Conservation (phyloP, 2,888 invertebrate species). For the Amphipyra tragopoginis region DNA sequence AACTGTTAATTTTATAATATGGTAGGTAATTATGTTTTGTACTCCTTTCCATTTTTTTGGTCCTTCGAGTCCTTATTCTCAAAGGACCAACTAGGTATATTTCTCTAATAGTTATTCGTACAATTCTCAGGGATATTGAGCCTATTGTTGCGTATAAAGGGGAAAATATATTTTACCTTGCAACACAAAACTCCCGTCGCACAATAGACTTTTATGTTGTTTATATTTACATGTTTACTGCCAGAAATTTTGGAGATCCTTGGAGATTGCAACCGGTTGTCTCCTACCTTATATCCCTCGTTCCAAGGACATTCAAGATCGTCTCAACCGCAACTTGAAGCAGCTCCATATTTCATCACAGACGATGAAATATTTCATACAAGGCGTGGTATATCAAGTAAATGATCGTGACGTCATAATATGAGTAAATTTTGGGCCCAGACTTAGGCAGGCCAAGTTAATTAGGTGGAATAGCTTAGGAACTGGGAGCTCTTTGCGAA, state of each 20-base stretch:
- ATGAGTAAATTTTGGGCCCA: conserved; percentile 29
- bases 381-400: conserved; percentile 11
- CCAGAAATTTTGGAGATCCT: conserved; percentile 27
- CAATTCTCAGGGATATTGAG: conserved; percentile 13
- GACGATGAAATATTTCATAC: conserved; percentile 33
- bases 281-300: conserved; percentile 13
- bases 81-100: conserved; percentile 8
- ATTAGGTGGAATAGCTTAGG: conserved; percentile 45
- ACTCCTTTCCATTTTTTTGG: no score
- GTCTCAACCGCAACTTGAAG: conserved; percentile 21
- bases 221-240: conserved; percentile 41
- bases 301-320: conserved; percentile 28
- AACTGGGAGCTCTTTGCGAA: conserved; percentile 38
- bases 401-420: conserved; percentile 28
- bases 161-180: conserved; percentile 22
- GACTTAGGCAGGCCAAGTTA: conserved; percentile 41
- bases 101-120: neutral
- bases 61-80: neutral
- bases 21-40: no score
- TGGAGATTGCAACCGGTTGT: conserved; percentile 34
- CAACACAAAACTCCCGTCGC: conserved; percentile 12
- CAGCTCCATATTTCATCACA: conserved; percentile 33
- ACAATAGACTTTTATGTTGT: conserved; percentile 46
- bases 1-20: no score
- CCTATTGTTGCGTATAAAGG: conserved; percentile 30